Conservation (phyloP, 2,888 invertebrate genomes). For the Sphaerophoria taeniata region DNA sequence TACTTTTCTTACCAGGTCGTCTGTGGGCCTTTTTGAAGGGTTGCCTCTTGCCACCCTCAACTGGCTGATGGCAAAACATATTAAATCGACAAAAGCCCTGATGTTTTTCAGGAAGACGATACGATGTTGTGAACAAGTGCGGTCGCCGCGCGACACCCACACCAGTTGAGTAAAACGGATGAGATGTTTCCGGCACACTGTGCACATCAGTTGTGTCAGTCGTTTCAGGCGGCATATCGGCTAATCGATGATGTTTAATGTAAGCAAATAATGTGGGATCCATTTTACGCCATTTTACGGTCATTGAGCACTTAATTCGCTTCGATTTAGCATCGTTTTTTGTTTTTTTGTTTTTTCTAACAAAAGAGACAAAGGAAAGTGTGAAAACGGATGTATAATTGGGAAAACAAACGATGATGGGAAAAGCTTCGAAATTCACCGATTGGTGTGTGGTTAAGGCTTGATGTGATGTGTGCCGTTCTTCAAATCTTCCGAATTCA, state of each 20-base stretch:
- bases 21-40: background rate
- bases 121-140: background rate
- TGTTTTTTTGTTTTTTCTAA: no score
- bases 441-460: no score
- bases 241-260: constrained; percentile 62
- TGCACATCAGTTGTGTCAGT: background rate
- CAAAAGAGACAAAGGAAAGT: constrained; percentile 22
- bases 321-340: constrained; percentile 42
- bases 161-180: background rate
- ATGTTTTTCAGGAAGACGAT: constrained; percentile 6
- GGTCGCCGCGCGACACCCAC: no score
- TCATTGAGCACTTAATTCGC: constrained; percentile 50
- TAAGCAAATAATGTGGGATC: constrained; percentile 41
- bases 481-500: no score
- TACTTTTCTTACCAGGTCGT: background rate
- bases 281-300: constrained; percentile 51
- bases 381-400: background rate
- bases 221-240: background rate
- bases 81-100: constrained; percentile 10
- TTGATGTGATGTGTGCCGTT: no score
- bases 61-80: background rate
- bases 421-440: no score
- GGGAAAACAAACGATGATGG: background rate
- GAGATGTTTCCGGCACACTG: background rate
- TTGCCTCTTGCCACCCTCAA: no score